Percentiles rank a stretch among this genome's conserved stretches.
phyloP scores from a whole-genome alignment of 2,113 vertebrate genomes.

The Xiphophorus couchianus region DNA sequence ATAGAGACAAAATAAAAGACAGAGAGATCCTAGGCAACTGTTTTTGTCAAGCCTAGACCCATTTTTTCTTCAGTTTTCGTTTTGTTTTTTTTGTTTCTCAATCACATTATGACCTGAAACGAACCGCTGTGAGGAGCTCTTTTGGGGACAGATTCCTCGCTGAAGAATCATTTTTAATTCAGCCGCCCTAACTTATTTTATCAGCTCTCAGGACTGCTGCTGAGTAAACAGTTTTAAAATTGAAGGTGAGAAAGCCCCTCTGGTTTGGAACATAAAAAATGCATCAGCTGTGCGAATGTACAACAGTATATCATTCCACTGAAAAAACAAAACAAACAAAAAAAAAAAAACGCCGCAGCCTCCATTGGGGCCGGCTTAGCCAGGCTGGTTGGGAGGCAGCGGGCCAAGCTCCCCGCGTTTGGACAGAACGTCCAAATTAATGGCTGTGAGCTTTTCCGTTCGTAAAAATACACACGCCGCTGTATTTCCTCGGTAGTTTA shows the following conservation, averaged over 20 bases:
- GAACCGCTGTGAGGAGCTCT: slow-evolving; percentile 33
- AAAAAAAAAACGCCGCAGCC: slow-evolving; percentile 39
- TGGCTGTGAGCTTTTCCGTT: slow-evolving; percentile 30
- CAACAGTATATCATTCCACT: slow-evolving; percentile 57
- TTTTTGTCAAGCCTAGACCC: slow-evolving; percentile 25
- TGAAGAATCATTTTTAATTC: slow-evolving; percentile 73
- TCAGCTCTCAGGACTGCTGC: slow-evolving; percentile 67
- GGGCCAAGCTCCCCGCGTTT: slow-evolving; percentile 27
- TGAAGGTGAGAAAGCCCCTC: slow-evolving; percentile 76
- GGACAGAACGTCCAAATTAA: slow-evolving; percentile 22
- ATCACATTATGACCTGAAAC: slow-evolving; percentile 41
- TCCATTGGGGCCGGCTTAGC: slow-evolving; percentile 15
- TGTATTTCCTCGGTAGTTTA: slow-evolving; percentile 12
- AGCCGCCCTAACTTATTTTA: slow-evolving; percentile 66
- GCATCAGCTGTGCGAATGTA: slow-evolving; percentile 64
- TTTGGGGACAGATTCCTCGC: slow-evolving; percentile 42
- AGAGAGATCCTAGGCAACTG: slow-evolving; percentile 1
- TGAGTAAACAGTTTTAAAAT: slow-evolving; percentile 81
- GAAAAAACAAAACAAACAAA: too few species aligned
- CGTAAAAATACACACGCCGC: slow-evolving; percentile 16
- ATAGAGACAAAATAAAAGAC: slow-evolving; percentile 15
- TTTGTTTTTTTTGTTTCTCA: background rate
- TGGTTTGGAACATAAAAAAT: slow-evolving; percentile 76
- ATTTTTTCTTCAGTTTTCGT: too few species aligned
- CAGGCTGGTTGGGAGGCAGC: slow-evolving; percentile 5